phyloP scores from a whole-genome alignment of 2,888 invertebrate species.

The Diarsia mendica region DNA sequence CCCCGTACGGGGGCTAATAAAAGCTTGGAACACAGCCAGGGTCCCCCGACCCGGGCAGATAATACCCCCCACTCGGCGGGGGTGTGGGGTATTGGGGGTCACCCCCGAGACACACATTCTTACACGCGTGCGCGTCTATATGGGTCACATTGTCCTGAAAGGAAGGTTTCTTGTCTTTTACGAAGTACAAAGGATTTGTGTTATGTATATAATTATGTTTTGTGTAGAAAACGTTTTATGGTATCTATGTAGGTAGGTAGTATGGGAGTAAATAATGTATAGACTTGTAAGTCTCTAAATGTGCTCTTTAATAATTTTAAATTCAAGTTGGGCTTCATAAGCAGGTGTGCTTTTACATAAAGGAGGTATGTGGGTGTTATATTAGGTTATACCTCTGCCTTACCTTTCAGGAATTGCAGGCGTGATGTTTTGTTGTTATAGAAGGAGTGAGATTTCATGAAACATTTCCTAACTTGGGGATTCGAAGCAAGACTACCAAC shows the following conservation, averaged over 20 bases:
- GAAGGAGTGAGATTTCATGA: not conserved
- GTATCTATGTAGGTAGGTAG: not conserved
- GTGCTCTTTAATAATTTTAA: not conserved
- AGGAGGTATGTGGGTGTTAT: too few relatives aligned
- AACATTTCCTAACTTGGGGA: not conserved
- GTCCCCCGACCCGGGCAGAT: constrained; percentile 70
- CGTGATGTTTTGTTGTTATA: not conserved
- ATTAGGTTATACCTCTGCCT: too few relatives aligned
- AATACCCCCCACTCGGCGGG: constrained; percentile 73
- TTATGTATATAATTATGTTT: constrained; percentile 2
- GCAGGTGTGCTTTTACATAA: not conserved
- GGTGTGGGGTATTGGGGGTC: constrained; percentile 68
- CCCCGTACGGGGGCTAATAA: constrained; percentile 65
- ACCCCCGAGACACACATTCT: constrained; percentile 83
- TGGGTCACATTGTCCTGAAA: constrained; percentile 86
- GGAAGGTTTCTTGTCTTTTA: constrained; percentile 62
- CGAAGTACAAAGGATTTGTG: constrained; percentile 48
- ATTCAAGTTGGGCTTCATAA: not conserved
- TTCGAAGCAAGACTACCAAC: not conserved
- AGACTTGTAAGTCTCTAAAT: not conserved
- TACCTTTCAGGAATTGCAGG: too few relatives aligned
- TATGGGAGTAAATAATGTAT: not conserved
- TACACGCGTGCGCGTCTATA: constrained; percentile 85
- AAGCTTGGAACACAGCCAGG: constrained; percentile 69
- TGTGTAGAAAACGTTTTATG: constrained; percentile 17